Evolutionary conservation across 2,113 vertebrate species (phyloP), one percentile per base, ranked within the genome.

Genomic region (Heteronetta atricapilla): DNA sequence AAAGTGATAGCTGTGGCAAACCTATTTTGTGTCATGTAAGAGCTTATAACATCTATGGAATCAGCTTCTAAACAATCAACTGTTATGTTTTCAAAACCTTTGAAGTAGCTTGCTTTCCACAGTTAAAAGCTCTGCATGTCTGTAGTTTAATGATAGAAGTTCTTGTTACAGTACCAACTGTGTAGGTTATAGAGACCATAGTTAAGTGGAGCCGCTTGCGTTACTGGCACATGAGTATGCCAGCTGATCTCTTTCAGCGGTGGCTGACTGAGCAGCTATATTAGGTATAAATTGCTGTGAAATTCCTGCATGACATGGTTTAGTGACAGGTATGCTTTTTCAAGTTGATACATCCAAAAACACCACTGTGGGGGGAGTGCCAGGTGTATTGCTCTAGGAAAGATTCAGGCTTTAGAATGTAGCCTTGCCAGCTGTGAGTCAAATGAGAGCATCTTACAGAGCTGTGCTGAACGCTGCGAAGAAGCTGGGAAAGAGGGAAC

Each of bases 361-460:
- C 53, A 29, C 0, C 40, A 8, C 19, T 40, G 21, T 18, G 14
- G 29, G 69, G 72, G 84, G 22, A 21, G 59, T 68, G 82, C 5
- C 5, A 0, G 1, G 4, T 36, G 25, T 86, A 56, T 0, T 52
- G 17, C 20, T 48, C 22, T 16, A 23, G 33, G 66, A 79, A 89
- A 33, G 31, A 52, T 60, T 88, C 6, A 0, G 1, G 3, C 15
- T 89, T 76, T 52, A 73, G 79, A 85, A 20, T 48, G 3, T 28
- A 4, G 2, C 84, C 26, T 85, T 91, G 31, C 50, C 46, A 85
- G 19, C 36, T 82, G 22, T 80, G 55, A 2, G 42, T 70, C 28
- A 48, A 2, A 29, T 69, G 22, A 72, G 34, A 28, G 9, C 23
- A 33, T 59, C 16, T 53, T 70, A 40, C 34, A 50, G 40, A 82